These are phyloP conservation scores for Serripes groenlandicus DNA, from an alignment of 2,888 invertebrate genomes.

Conservation along the genomic window DNA sequence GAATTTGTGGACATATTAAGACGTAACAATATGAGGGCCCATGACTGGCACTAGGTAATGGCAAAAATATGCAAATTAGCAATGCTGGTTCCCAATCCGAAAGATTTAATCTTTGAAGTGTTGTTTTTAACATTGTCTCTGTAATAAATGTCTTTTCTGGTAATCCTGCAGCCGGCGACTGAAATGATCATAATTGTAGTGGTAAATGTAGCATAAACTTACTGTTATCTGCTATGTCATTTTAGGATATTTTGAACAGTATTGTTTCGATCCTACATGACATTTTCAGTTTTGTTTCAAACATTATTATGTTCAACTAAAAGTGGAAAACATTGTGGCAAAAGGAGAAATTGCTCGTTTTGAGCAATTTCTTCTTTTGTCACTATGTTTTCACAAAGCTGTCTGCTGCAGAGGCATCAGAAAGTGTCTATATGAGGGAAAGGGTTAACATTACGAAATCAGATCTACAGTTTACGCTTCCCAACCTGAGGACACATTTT, in stretches of 20 bases:
- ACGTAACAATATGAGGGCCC: slow-evolving; percentile 26
- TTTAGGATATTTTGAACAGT: too few species aligned
- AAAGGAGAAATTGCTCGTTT: neutral
- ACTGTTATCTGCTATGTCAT: too few species aligned
- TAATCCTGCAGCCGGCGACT: too few species aligned
- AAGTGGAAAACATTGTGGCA: neutral
- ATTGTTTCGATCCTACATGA: too few species aligned
- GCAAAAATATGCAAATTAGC: slow-evolving; percentile 32
- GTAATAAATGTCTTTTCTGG: neutral
- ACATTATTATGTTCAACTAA: neutral
- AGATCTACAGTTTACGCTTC: too few species aligned
- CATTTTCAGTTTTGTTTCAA: too few species aligned
- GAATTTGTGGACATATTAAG: slow-evolving; percentile 12
- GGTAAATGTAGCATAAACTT: too few species aligned
- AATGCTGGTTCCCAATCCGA: slow-evolving; percentile 29
- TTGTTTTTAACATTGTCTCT: neutral
- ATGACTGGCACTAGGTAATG: slow-evolving; percentile 16
- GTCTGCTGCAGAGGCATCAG: too few species aligned
- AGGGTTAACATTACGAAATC: too few species aligned
- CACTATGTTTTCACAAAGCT: neutral
- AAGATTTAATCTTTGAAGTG: slow-evolving; percentile 34
- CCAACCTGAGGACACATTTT: too few species aligned
- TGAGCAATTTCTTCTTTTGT: neutral
- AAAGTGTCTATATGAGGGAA: too few species aligned
- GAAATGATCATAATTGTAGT: too few species aligned